Evolutionary conservation across 2,797 vertebrate species (phyloP), one percentile per base, ranked within the genome.

Genomic region (Carcharodon carcharias): DNA sequence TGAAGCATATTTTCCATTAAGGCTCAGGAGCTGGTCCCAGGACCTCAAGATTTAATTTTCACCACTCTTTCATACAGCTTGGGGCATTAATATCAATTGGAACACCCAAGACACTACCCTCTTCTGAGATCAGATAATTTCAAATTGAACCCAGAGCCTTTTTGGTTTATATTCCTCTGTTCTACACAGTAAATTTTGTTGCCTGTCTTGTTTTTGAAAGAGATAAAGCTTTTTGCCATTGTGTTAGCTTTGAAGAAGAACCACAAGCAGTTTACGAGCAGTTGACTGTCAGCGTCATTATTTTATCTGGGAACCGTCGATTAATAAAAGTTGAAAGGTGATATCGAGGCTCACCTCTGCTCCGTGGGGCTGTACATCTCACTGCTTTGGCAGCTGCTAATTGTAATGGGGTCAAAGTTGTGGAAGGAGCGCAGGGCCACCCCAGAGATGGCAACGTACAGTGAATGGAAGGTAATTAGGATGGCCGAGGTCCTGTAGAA

Each of bases 371-470:
- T 99, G 98, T 99, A 99, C 98, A 99, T 99, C 98, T 99, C 99
- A 97, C 99, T 99, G 97, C 98, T 99, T 98, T 99, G 98, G 98
- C 99, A 99, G 97, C 98, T 98, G 97, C 99, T 99, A 97, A 99
- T 99, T 96, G 99, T 99, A 98, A 99, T 99, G 96, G 99, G 99
- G 98, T 99, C 99, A 97, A 99, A 99, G 98, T 99, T 99, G 97
- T 99, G 99, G 98, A 99, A 99, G 97, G 99, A 99, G 97, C 99
- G 99, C 97, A 99, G 97, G 97, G 99, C 99, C 96, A 99, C 98
- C 96, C 99, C 99, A 0, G 99, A 99, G 98, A 99, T 98, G 97
- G 99, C 99, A 97, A 99, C 99, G 88, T 98, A 98, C 96, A 97
- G 97, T 63, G 99, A 99, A 96, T 98, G 98, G 97, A 99, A 99